Evolutionary conservation across 2,797 vertebrate species (phyloP).

Genomic region (Phoebastria nigripes): DNA sequence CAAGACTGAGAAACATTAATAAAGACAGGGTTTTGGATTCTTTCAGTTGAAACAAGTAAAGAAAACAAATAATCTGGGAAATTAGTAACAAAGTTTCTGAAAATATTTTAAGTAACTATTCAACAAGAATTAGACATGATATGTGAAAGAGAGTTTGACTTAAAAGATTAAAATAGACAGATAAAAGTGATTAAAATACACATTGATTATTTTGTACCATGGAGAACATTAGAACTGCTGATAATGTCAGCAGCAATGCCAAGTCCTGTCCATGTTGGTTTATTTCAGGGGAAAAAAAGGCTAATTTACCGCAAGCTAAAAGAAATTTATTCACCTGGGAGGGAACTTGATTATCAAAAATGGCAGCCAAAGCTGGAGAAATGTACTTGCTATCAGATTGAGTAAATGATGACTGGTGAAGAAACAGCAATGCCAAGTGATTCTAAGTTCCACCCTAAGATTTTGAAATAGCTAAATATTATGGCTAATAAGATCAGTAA

Average conservation of each 20-base stretch:
- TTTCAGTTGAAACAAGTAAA: not conserved
- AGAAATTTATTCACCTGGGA: not conserved
- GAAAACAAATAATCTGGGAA: not conserved
- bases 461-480: not conserved
- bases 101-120: not conserved
- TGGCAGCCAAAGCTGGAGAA: not conserved
- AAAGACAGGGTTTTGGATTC: not conserved
- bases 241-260: not conserved
- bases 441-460: not conserved
- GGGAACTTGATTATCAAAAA: not conserved
- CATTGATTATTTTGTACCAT: not conserved
- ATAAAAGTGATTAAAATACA: not conserved
- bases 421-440: not conserved
- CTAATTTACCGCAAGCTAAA: not conserved
- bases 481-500: not conserved
- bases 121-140: not conserved
- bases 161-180: not conserved
- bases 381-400: accelerated
- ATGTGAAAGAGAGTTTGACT: not conserved
- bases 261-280: not conserved
- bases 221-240: not conserved
- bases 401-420: not conserved
- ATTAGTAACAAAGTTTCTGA: not conserved
- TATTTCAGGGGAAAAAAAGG: not conserved
- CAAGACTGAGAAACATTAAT: not conserved